Base-by-base conservation (phyloP, 92 coral and sea anemone species). In the Paramuricea clavata region DNA sequence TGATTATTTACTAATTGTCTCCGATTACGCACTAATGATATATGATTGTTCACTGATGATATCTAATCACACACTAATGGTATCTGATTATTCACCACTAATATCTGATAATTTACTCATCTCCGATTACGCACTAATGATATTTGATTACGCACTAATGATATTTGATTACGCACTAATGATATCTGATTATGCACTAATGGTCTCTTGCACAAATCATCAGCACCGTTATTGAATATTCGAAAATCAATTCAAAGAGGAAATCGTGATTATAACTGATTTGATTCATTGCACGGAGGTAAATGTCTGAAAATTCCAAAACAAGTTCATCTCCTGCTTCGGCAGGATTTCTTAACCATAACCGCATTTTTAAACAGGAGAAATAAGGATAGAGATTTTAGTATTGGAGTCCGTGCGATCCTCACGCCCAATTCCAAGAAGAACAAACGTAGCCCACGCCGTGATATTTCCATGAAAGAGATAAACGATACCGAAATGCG, bases 391-490 rank as follows among this genome's bases (percentile, higher is more conserved):
- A 65, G 41, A 33, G 19, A 11, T 16, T 28, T 65, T 65, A 65
- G 72, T 31, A 65, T 65, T n/a, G 72, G 72, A 10, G 72, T 39
- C 22, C 72, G 72, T 3, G 72, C 72, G 31, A 65, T 65, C 22
- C 39, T 65, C 31, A 3, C 72, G 6, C 22, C 72, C 2, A 2
- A 5, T 65, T 65, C 72, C 39, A 32, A 28, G 72, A 65, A 65
- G 28, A 39, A 65, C n/a, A 33, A 65, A 32, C 72, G 41, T 28
- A 8, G 27, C 25, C 1, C 3, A 2, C 72, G 32, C 0, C 68
- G 41, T 6, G 41, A 65, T 65, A 65, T 65, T 65, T 65, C 72
- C n/a, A 27, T 65, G 72, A 65, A 65, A 31, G 72, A 65, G 41
- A 28, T 65, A 39, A 65, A 33, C 17, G 72, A 28, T 31, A 0